Base-by-base conservation (phyloP, 2,888 invertebrate species). In the Rosalia funebris region DNA sequence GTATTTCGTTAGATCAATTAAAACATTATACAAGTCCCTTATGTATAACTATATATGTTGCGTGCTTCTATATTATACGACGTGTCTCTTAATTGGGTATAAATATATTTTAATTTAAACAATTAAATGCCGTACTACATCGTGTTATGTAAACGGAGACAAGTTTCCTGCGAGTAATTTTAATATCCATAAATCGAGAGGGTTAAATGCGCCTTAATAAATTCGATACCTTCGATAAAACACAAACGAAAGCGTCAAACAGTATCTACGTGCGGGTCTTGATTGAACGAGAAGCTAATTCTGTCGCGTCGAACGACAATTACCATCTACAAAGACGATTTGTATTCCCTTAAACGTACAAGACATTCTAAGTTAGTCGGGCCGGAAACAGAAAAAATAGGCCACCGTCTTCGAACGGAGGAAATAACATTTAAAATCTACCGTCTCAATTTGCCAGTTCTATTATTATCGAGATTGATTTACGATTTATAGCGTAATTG, bases 281-380 rank as follows among this genome's bases (percentile, higher is more conserved):
- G 71, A 74, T 74, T 73, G 72, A 66, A 73, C 71, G 69, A 68
- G 66, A 71, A 61, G 65, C 70, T 70, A 69, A 71, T 69, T 72
- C 72, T 66, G 70, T 75, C 72, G 71, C 67, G 72, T 60, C 66
- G 65, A 72, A 72, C 68, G 75, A 72, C 74, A 77, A 77, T 77
- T 74, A 75, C 74, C 74, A 74, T 76, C 74, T 72, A 75, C 72
- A 75, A 73, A 75, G 72, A 72, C 75, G 73, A 75, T 75, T 75
- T 75, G 75, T 75, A 75, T 74, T 75, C 74, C 69, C 72, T 74
- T 74, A 74, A 75, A 72, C 25, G 70, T 65, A 66, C 62, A 65
- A 71, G 71, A 73, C 71, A 69, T 73, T 66, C 31, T 65, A 70
- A 71, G 69, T 69, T 70, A 73, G 41, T 50, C 37, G 52, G 52